A percentile compares a stretch with the other conserved stretches of the same genome.
Evolutionary conservation across 1,140 invertebrate species (phyloP).

Genomic region (Linepithema humile): DNA sequence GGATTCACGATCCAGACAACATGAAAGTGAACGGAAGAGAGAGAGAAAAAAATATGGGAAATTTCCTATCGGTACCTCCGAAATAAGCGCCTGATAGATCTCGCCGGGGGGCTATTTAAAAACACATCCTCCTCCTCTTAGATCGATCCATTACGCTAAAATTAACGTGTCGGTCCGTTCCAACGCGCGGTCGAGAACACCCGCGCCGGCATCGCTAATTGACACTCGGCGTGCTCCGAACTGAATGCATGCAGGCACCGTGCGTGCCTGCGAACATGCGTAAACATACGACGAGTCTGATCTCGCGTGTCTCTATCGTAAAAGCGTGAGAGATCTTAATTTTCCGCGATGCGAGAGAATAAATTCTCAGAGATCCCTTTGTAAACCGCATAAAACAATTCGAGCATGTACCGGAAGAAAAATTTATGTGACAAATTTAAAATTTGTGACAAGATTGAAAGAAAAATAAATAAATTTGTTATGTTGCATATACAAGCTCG

Average conservation of each 20-base stretch:
- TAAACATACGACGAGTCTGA: background rate
- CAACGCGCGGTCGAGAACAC: background rate
- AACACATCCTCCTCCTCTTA: conserved; percentile 43
- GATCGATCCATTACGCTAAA: conserved; percentile 52
- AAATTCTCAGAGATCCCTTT: background rate
- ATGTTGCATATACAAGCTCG: too few species aligned
- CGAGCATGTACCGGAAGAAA: background rate
- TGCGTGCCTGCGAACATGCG: background rate
- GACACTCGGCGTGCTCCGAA: conserved; percentile 24
- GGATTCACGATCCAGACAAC: background rate
- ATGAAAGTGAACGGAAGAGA: background rate
- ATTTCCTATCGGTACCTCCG: conserved; percentile 2
- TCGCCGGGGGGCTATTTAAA: conserved; percentile 41
- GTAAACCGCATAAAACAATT: background rate
- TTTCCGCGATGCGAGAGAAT: background rate
- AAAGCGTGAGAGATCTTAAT: background rate
- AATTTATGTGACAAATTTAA: too few species aligned
- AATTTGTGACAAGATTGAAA: too few species aligned
- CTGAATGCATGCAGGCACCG: background rate
- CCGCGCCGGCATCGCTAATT: conserved; percentile 39
- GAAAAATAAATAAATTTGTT: background rate
- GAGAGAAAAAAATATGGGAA: background rate
- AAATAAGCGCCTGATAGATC: conserved; percentile 43
- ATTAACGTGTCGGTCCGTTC: conserved; percentile 38
- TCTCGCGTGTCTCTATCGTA: background rate